Percentiles rank a stretch among this genome's conserved stretches.
These are phyloP conservation scores for Xestia rhomboidea DNA, from an alignment of 2,888 invertebrate species.

Conservation along the genomic window DNA sequence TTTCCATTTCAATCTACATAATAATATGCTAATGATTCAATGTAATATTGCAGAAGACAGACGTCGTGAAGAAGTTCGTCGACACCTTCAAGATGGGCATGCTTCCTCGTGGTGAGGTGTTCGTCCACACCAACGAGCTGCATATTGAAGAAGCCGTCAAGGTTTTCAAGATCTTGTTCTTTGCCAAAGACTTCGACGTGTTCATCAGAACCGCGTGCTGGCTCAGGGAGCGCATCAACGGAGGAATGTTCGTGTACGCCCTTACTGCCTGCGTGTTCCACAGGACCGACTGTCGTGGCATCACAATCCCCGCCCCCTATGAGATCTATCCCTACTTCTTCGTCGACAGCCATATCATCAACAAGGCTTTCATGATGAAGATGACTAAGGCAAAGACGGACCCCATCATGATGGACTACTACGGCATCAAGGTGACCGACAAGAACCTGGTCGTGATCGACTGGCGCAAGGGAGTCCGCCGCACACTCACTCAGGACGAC, in stretches of 20 bases:
- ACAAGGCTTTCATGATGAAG: slow-evolving; percentile 92
- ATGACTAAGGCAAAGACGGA: slow-evolving; percentile 91
- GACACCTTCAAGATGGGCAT: slow-evolving; percentile 90
- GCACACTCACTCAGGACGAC: slow-evolving; percentile 91
- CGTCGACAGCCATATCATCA: slow-evolving; percentile 93
- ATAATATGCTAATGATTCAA: not conserved
- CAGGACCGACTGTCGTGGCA: slow-evolving; percentile 92
- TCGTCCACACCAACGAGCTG: slow-evolving; percentile 91
- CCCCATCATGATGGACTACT: slow-evolving; percentile 89
- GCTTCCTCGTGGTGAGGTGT: slow-evolving; percentile 91
- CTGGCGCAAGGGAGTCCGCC: slow-evolving; percentile 92
- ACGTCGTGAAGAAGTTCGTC: slow-evolving; percentile 91
- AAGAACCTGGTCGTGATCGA: slow-evolving; percentile 91
- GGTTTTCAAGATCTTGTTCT: slow-evolving; percentile 92
- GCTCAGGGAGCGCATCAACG: slow-evolving; percentile 93
- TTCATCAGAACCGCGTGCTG: slow-evolving; percentile 93
- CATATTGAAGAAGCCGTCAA: slow-evolving; percentile 92
- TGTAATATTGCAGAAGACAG: slow-evolving; percentile 84
- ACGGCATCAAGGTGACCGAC: slow-evolving; percentile 87
- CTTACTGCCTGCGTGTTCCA: slow-evolving; percentile 93
- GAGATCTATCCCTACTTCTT: slow-evolving; percentile 95
- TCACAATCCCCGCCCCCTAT: slow-evolving; percentile 93
- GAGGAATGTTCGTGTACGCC: slow-evolving; percentile 94
- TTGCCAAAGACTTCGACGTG: slow-evolving; percentile 93
- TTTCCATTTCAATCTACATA: not conserved